Conservation (phyloP, 2,888 invertebrate species). For the Scelioninae gen. 1 region DNA sequence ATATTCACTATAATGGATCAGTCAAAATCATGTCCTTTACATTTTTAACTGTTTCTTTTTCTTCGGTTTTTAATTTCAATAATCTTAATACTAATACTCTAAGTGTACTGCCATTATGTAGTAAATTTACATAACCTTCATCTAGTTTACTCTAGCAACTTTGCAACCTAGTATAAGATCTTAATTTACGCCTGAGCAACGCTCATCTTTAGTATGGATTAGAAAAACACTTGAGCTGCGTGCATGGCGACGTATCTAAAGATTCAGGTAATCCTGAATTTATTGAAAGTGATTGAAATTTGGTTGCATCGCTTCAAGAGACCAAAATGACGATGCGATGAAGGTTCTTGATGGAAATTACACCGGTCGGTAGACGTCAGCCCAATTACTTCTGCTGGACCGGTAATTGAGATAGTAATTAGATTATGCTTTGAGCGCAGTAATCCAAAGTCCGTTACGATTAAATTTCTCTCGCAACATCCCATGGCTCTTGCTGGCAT, state of each 20-base stretch:
- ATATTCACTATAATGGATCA: too few relatives aligned
- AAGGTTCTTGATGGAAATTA: slow-evolving; percentile 72
- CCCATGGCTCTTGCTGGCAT: slow-evolving; percentile 73
- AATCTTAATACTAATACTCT: too few relatives aligned
- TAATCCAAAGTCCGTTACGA: slow-evolving; percentile 73
- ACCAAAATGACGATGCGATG: slow-evolving; percentile 70
- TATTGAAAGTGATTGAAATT: slow-evolving; percentile 70
- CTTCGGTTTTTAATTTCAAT: too few relatives aligned
- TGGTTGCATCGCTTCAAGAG: slow-evolving; percentile 56
- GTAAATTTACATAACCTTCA: too few relatives aligned
- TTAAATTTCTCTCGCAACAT: slow-evolving; percentile 74
- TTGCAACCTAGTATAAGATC: too few relatives aligned
- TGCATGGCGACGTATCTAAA: slow-evolving; percentile 25
- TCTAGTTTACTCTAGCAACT: too few relatives aligned
- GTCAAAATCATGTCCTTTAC: too few relatives aligned
- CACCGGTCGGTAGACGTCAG: slow-evolving; percentile 72
- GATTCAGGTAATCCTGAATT: slow-evolving; percentile 53
- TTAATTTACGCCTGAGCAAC: too few relatives aligned
- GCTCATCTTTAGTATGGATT: too few relatives aligned
- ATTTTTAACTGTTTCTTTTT: too few relatives aligned
- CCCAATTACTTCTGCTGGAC: slow-evolving; percentile 74
- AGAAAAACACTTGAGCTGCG: slow-evolving; percentile 7
- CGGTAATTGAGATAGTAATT: slow-evolving; percentile 74
- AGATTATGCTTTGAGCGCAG: slow-evolving; percentile 72
- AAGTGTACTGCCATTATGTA: too few relatives aligned